Evolutionary conservation across 1,140 invertebrate genomes (phyloP), one percentile per base, ranked within the genome.

Genomic region (Neodiprion fabricii): DNA sequence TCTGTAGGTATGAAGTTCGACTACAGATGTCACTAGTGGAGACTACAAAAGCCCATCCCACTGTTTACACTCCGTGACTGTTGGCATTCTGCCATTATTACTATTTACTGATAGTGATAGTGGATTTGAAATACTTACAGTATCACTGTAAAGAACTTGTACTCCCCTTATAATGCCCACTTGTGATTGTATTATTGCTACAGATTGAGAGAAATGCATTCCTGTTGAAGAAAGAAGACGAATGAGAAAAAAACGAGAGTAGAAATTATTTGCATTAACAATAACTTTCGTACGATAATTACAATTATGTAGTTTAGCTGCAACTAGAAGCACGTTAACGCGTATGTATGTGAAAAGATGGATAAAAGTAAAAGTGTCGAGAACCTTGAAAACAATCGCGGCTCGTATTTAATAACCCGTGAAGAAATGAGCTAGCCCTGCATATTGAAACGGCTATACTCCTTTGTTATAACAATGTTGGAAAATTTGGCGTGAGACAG

Each of bases 181-280:
- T 95, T 97, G 92, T 82, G 95, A 96, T 88, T 98, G 96, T 85
- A 98, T 95, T 82, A 98, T 97, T 75, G 96, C 95, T 81, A 98
- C 96, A 79, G 96, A 96, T 89, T 98, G 97, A 79, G 96, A 97
- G 91, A 98, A 98, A 91, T 98, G 96, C 97, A 98, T 98, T 81
- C 96, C 96, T 98, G 89, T 71, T 40, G 94, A 93, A 80, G 84
- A 81, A 86, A 85, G 81, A 81, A 53, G 70, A 74, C 0, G 53
- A 61, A 61, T 61, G 53, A 61, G n/a, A 61, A 61, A 17, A 61
- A 61, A 61, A 61, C 53, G 9, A 61, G n/a, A 12, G 53, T 14
- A 61, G 11, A 61, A 5, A 40, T 40, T 40, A 40, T 40, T 40
- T 40, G 1, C 28, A 40, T 14, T 9, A 12, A 61, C 53, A 61